Evolutionary conservation across 2,888 invertebrate genomes (phyloP).

Genomic region (Alentia gelatinosa): DNA sequence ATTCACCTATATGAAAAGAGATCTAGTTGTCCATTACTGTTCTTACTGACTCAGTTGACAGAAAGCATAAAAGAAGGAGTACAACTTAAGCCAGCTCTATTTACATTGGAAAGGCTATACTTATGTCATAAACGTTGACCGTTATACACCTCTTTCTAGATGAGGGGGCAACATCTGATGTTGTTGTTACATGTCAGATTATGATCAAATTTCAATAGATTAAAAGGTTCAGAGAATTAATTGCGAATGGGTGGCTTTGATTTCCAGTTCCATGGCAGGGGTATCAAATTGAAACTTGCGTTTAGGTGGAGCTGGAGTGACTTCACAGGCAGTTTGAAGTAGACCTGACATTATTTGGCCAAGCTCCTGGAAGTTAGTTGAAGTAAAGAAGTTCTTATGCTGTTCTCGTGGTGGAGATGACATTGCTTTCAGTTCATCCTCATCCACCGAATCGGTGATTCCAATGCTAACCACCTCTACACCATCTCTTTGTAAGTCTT

Average conservation of each 20-base stretch:
- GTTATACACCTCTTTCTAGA: too few species aligned
- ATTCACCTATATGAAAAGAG: too few species aligned
- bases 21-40: too few species aligned
- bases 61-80: too few species aligned
- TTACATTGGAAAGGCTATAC: too few species aligned
- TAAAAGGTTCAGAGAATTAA: too few species aligned
- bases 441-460: constrained; percentile 38
- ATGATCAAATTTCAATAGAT: too few species aligned
- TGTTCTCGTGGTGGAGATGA: constrained; percentile 50
- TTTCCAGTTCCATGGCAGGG: not conserved
- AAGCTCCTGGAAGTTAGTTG: constrained; percentile 33
- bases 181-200: too few species aligned
- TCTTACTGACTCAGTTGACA: not conserved
- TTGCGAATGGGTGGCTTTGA: too few species aligned
- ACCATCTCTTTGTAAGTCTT: not conserved
- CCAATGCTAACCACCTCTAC: constrained; percentile 47
- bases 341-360: not conserved
- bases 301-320: not conserved
- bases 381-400: constrained; percentile 37
- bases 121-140: too few species aligned
- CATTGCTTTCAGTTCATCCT: constrained; percentile 49
- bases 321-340: not conserved
- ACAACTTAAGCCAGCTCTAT: too few species aligned
- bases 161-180: too few species aligned
- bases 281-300: not conserved